Base-by-base conservation (phyloP, 2,888 invertebrate genomes). In the Orthonevra nobilis region DNA sequence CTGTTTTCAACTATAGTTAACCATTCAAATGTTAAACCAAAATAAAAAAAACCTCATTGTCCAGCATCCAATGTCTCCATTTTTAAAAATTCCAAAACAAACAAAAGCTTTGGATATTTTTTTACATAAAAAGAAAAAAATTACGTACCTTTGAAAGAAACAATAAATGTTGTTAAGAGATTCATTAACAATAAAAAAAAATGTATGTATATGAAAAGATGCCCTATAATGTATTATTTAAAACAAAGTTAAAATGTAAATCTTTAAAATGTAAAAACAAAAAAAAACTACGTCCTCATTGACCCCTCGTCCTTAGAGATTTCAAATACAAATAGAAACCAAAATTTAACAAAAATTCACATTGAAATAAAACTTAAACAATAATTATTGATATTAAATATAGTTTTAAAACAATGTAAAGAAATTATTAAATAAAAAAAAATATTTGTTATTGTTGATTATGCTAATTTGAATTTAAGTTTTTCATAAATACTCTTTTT, bases 31-130 rank as follows among this genome's bases (percentile, higher is more conserved):
- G 61, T 73, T 73, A 23, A 23, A 4, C 5, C 12, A 15, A 19
- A 50, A 50, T 9, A n/a, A 12, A 68, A 30, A 23, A 54, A 63
- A 26, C 50, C 77, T 64, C 64, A 79, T 73, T 68, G 66, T 73
- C 79, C 77, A 79, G 66, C 64, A 79, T 79, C 72, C 73, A 79
- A 32, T 68, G 79, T 73, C 79, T 79, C 66, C 79, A 73, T 66
- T 60, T 36, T 30, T 60, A 9, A 79, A 79, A 79, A 73, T 73
- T 79, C 79, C 79, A 73, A 73, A 68, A 42, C 46, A 38, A 52
- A 30, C 42, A 60, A 69, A 63, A 52, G 58, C 32, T 79, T 79
- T 79, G 3, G 79, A 73, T 61, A 73, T 73, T 79, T 79, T 79
- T 79, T 79, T 79, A 46, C 19, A 58, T 60, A 54, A 60, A 44